A percentile compares a stretch with the other conserved stretches of the same genome.
Evolutionary conservation across 2,113 vertebrate species (phyloP).

Genomic region (Anhinga rufa): DNA sequence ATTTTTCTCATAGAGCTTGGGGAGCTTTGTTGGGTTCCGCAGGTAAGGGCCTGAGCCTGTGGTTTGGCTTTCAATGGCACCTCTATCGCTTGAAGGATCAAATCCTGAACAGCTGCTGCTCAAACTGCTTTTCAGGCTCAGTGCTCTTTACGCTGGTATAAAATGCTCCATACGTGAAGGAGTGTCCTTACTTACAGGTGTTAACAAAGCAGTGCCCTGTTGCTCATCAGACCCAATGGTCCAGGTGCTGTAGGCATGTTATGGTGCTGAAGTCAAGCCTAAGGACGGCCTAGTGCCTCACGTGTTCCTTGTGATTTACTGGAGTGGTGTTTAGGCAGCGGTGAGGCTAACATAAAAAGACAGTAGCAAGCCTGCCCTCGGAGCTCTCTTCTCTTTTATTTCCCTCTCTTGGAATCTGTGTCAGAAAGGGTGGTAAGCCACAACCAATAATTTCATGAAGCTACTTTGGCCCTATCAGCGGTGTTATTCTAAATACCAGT

Average conservation of each 20-base stretch:
- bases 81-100: not conserved
- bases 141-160: not conserved
- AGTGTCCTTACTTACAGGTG: no score
- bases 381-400: not conserved
- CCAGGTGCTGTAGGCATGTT: not conserved
- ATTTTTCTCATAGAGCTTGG: not conserved
- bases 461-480: not conserved
- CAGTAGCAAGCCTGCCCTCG: not conserved
- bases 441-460: not conserved
- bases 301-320: not conserved
- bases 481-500: not conserved
- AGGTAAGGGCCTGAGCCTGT: not conserved
- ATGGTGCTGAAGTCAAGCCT: not conserved
- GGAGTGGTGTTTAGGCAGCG: not conserved
- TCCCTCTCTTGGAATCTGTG: not conserved
- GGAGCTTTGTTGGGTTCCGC: not conserved
- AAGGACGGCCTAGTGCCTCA: not conserved
- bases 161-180: rapidly evolving
- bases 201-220: not conserved
- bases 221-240: rapidly evolving
- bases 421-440: not conserved
- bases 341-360: not conserved
- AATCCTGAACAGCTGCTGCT: not conserved
- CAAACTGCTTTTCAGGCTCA: not conserved
- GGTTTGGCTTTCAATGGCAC: not conserved